A percentile compares a stretch with the other conserved stretches of the same genome.
Conservation (phyloP, 2,113 vertebrate genomes). For the Odobenus rosmarus region DNA sequence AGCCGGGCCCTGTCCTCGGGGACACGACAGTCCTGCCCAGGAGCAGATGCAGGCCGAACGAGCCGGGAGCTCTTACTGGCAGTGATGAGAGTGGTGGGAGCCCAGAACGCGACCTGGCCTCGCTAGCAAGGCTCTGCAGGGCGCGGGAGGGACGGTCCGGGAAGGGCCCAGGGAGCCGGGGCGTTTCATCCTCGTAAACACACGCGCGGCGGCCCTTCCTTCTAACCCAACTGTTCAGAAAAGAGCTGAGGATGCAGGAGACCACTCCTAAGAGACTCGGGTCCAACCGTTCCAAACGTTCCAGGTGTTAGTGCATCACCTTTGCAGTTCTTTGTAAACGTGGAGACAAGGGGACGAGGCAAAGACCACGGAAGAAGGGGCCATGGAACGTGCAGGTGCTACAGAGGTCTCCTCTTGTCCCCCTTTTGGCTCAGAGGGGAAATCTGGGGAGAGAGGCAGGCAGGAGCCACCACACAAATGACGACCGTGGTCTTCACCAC, state of each 20-base stretch:
- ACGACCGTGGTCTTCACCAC: background rate
- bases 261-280: background rate
- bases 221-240: slow-evolving; percentile 31
- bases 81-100: accelerated
- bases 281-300: background rate
- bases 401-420: background rate
- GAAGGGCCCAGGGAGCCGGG: background rate
- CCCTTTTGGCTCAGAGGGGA: background rate
- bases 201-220: background rate
- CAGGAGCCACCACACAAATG: background rate
- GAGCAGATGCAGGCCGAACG: background rate
- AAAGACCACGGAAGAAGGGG: background rate
- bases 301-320: background rate
- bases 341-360: background rate
- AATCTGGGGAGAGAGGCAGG: background rate
- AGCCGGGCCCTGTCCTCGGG: background rate
- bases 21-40: too few relatives aligned
- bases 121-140: too few relatives aligned
- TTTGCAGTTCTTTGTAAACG: background rate
- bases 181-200: background rate
- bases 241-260: background rate
- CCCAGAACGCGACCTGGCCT: background rate
- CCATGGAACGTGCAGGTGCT: background rate
- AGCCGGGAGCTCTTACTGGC: background rate
- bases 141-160: background rate